Evolutionary conservation across 1,140 invertebrate genomes (phyloP), one percentile per base, ranked within the genome.

Genomic region (Lineus longissimus): DNA sequence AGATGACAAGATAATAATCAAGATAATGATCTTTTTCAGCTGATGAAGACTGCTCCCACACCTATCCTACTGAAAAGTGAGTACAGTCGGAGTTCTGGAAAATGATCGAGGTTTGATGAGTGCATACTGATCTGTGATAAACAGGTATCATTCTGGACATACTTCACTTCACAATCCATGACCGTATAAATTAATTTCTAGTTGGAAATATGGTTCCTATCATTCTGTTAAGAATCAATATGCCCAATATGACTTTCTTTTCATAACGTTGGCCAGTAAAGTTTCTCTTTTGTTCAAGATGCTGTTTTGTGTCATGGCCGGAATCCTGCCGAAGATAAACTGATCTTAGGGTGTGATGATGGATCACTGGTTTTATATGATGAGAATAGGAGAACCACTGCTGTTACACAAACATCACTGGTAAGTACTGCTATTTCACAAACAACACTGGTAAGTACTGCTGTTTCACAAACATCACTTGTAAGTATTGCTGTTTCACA

Each of bases 261-360:
- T 11, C 55, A 57, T 57, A 11, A 30, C 30, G n/a, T 27, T n/a
- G n/a, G n/a, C n/a, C n/a, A n/a, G n/a, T n/a, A n/a, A n/a, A n/a
- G n/a, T n/a, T n/a, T n/a, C n/a, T n/a, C n/a, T 30, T 27, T 7
- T 55, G 22, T 60, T 30, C 17, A 23, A 66, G 67, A 47, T 0
- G 86, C 88, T 69, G 87, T 88, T 27, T 87, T 87, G 68, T 89
- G 86, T 64, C 81, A 86, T 41, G 81, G 83, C 69, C 86, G 89
- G 69, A 90, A 87, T 74, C 88, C 87, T 0, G 84, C 87, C 72
- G 87, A 89, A 76, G 88, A 90, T 69, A 87, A 88, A 74, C 77
- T 91, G 23, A 78, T 91, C 25, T 74, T 91, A 43, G 89, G 89
- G 41, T 91, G 89, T 74, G 88, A 89, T 61, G 90, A 92, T 84